Evolutionary conservation across 2,888 invertebrate species (phyloP), one percentile per base, ranked within the genome.

Genomic region (Nemurella pictetii): DNA sequence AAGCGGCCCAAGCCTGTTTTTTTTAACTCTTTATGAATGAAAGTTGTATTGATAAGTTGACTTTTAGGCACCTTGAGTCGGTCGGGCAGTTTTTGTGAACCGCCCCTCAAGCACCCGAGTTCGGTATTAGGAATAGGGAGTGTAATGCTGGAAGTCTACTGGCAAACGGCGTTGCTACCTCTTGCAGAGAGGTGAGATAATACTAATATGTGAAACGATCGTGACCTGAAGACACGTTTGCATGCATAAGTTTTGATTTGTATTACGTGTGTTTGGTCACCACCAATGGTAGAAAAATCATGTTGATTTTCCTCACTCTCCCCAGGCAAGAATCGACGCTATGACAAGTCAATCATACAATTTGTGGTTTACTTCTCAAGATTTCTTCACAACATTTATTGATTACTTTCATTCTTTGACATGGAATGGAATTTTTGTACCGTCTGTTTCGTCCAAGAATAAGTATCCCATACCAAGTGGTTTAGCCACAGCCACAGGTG

Each of bases 321-420:
- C 55, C 55, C 20, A 1, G 3, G 55, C 55, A 12, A 55, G 15
- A 28, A 20, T 1, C 75, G 15, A 75, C 9, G 26, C 75, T 27
- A 36, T 26, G 75, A 4, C 75, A 75, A 28, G 27, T 28, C 27
- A 28, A 26, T 75, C 75, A 5, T 7, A 55, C 55, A 55, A 12
- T 78, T 78, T 78, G 78, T 29, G 78, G 78, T 78, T 78, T 78
- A 28, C n/a, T 78, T 29, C 78, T n/a, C 78, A 78, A 29, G 78
- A 30, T 78, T 30, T 78, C 78, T 29, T 78, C 78, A 28, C 4
- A 5, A 78, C 28, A 29, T 78, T 78, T 78, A 30, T 30, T 28
- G 30, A 30, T 78, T n/a, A 78, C 78, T 78, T 28, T 30, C n/a
- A 29, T 78, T 78, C 78, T 78, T 78, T 78, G 28, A 78, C n/a